Percentiles rank a stretch among this genome's conserved stretches.
These are phyloP conservation scores for Rhodinocichla rosea DNA, from an alignment of 2,113 vertebrate species.

Conservation along the genomic window DNA sequence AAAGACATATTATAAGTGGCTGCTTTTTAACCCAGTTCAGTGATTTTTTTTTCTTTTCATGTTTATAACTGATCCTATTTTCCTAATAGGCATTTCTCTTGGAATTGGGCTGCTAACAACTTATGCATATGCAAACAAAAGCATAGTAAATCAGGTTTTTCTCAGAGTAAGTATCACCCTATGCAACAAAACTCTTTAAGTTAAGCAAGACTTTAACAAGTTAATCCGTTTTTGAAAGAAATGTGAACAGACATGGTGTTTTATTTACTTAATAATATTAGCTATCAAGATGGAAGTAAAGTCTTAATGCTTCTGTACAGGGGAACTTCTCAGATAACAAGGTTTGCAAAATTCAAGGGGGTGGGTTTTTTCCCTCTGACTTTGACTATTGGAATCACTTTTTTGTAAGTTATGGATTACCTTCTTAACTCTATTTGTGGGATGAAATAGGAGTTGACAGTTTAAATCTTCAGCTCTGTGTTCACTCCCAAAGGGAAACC, in stretches of 20 bases:
- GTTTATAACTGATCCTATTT: conserved; percentile 75
- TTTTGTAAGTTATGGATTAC: not conserved
- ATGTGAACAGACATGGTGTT: not conserved
- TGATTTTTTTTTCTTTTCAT: not conserved
- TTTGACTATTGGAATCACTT: not conserved
- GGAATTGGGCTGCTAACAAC: conserved; percentile 94
- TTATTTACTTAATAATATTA: not conserved
- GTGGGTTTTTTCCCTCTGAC: accelerated
- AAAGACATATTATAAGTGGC: not conserved
- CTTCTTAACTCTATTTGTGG: not conserved
- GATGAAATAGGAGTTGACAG: not conserved
- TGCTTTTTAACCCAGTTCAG: conserved; percentile 21
- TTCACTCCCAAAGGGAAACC: not conserved
- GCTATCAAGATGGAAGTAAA: not conserved
- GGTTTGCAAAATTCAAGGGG: not conserved
- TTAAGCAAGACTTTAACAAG: conserved; percentile 20
- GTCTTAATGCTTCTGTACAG: not conserved
- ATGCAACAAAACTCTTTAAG: conserved; percentile 32
- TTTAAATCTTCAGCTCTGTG: not conserved
- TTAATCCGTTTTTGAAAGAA: conserved; percentile 23
- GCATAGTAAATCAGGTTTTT: conserved; percentile 95
- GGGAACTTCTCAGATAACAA: not conserved
- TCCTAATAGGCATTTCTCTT: conserved; percentile 90
- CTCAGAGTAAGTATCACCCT: conserved; percentile 86
- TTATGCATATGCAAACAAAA: conserved; percentile 96